Evolutionary conservation across 2,888 invertebrate genomes (phyloP), one percentile per base, ranked within the genome.

Genomic region (Euplagia quadripunctaria): DNA sequence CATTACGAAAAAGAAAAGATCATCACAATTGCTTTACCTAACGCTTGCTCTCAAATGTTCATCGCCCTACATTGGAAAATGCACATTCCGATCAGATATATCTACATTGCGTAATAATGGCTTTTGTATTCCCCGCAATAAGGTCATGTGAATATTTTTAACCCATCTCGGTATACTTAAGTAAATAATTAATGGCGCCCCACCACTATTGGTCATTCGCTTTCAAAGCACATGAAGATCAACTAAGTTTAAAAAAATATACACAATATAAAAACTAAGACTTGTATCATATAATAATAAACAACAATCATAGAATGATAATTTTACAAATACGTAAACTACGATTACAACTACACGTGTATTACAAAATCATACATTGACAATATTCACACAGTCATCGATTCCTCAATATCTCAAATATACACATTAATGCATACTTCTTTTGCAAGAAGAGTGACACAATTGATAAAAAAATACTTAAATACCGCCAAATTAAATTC

Each of bases 271-370:
- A 74, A 72, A 76, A 81, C 75, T 14, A 77, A 82, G 73, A 74
- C 75, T 68, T 75, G 17, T 72, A 75, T 72, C 70, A 70, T 49
- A 79, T 72, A 79, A 75, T 71, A 79, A 79, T 70, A 82, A 83
- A 79, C 82, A 77, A 82, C 78, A 82, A 81, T 79, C 73, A 78
- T 81, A 74, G 64, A 75, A 82, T 75, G 64, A 78, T 75, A 77
- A 72, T 70, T 70, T 74, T 80, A 82, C 70, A 82, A 82, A 82
- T 79, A 51, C 73, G 79, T 81, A 83, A 81, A 73, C 68, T 74
- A 78, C 64, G 72, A 76, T 76, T 83, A 81, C 31, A 75, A 46
- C 17, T 76, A 73, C 71, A 70, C 11, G n/a, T 46, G 43, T 66
- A 68, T 46, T 49, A 68, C 65, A 72, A 77, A 73, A 82, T 66